Conservation (phyloP, 2,113 vertebrate species). For the Cepphus grylle region DNA sequence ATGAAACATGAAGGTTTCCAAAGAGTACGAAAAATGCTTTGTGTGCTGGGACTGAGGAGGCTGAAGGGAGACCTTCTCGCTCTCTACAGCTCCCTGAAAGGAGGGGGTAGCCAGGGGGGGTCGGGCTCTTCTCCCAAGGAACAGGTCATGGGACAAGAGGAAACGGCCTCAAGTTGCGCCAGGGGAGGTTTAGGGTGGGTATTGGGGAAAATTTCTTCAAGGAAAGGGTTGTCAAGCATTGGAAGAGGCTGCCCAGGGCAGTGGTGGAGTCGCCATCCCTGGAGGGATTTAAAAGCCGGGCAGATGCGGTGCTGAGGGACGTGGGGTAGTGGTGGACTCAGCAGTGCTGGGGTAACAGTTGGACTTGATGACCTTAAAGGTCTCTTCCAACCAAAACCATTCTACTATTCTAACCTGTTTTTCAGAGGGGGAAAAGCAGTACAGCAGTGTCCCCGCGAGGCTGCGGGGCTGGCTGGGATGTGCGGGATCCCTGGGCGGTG, state of each 20-base stretch:
- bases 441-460: fast-evolving
- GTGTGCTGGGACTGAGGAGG: neutral
- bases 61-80: neutral
- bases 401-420: neutral
- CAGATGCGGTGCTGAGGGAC: neutral
- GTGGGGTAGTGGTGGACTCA: neutral
- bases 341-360: neutral
- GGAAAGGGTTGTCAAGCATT: neutral
- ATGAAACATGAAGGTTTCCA: neutral
- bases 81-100: neutral
- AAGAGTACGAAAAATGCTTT: no score
- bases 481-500: no score
- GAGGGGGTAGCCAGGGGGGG: neutral
- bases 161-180: neutral
- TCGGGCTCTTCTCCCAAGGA: neutral
- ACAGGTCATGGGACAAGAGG: neutral
- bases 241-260: neutral
- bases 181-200: neutral
- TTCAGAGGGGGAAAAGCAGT: fast-evolving
- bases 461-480: fast-evolving
- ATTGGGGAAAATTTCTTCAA: neutral
- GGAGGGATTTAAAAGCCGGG: neutral
- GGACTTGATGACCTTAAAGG: neutral
- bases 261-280: neutral
- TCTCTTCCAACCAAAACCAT: neutral